phyloP scores from a whole-genome alignment of 53 echinoderm and acorn worm species.

The Henricia sp. region DNA sequence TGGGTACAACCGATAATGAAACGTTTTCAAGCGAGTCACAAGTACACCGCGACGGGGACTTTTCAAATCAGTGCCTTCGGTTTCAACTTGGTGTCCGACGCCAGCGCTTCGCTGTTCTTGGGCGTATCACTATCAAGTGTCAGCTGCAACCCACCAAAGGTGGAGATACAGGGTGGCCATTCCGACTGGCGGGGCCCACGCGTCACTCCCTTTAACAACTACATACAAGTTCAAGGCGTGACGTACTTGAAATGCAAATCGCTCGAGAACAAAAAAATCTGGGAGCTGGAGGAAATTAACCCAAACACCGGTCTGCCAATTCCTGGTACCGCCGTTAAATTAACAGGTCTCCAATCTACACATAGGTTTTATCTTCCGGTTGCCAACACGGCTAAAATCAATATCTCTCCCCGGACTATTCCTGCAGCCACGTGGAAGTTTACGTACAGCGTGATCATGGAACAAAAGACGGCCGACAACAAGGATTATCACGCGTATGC shows the following conservation, averaged over 20 bases:
- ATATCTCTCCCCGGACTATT: conserved; percentile 63
- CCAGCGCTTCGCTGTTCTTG: conserved; percentile 38
- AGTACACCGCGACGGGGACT: conserved; percentile 52
- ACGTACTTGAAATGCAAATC: conserved; percentile 58
- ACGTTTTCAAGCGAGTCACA: conserved; percentile 39
- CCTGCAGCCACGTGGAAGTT: conserved; percentile 55
- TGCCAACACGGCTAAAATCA: conserved; percentile 72
- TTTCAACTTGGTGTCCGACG: conserved; percentile 74
- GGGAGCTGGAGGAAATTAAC: conserved; percentile 61
- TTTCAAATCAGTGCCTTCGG: conserved; percentile 55
- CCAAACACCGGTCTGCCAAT: conserved; percentile 40
- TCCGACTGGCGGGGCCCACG: conserved; percentile 65
- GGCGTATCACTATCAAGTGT: conserved; percentile 63
- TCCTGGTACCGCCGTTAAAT: not conserved
- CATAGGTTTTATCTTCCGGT: conserved; percentile 62
- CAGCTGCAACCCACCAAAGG: conserved; percentile 66
- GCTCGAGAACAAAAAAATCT: conserved; percentile 56
- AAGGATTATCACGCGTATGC: conserved; percentile 53
- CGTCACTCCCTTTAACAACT: conserved; percentile 31
- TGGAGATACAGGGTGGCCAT: conserved; percentile 71
- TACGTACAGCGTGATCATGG: conserved; percentile 71
- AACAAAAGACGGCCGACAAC: not conserved
- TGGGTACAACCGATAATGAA: conserved; percentile 14
- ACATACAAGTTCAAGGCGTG: conserved; percentile 50
- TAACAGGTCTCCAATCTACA: conserved; percentile 15